Evolutionary conservation across 2,113 vertebrate genomes (phyloP).

Genomic region (Lethenteron camtschaticum): DNA sequence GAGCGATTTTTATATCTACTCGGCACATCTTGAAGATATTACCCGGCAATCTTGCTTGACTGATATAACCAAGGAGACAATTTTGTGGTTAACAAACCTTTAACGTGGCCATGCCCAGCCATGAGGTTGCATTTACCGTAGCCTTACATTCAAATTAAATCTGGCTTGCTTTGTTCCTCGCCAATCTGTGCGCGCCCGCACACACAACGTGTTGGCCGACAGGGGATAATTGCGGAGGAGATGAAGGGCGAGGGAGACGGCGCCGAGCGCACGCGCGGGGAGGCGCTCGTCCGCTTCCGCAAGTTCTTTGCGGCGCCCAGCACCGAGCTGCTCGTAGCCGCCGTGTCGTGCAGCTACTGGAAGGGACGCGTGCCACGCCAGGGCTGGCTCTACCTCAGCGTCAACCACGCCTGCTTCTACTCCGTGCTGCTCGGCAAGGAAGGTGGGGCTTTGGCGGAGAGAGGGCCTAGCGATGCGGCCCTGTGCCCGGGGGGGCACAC

Average conservation of each 20-base stretch:
- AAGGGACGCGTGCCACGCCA: conserved; percentile 85
- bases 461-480: no score
- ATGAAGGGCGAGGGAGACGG: conserved; percentile 60
- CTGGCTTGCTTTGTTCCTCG: not conserved
- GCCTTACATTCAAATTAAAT: not conserved
- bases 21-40: no score
- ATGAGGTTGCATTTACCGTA: not conserved
- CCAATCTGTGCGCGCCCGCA: not conserved
- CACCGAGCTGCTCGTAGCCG: conserved; percentile 67
- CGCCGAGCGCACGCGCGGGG: conserved; percentile 64
- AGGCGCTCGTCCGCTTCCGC: conserved; percentile 59
- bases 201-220: not conserved
- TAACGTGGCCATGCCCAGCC: not conserved
- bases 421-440: conserved; percentile 92
- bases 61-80: no score
- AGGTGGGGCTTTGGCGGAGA: conserved; percentile 21
- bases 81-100: not conserved
- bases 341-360: conserved; percentile 90
- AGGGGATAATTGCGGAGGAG: conserved; percentile 90
- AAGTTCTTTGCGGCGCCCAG: conserved; percentile 60
- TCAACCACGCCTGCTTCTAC: conserved; percentile 89
- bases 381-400: conserved; percentile 84
- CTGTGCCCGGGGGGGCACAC: no score
- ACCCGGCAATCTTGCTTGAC: no score
- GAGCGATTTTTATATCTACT: no score